Conservation (phyloP, 1,140 invertebrate species). For the Panagrolaimus sp. region DNA sequence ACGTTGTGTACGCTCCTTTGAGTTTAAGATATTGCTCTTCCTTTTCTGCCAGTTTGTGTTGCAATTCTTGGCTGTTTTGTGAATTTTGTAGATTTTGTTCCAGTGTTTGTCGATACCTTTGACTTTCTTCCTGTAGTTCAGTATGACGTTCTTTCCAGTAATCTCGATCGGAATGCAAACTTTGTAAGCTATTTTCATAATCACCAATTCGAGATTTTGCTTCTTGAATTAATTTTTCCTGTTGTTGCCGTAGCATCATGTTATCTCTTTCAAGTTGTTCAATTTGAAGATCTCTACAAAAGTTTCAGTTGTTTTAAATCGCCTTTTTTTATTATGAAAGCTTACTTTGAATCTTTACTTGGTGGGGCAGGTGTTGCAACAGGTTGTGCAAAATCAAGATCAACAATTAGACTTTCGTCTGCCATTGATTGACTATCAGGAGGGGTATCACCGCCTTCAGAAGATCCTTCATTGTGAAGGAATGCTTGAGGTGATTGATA, state of each 20-base stretch:
- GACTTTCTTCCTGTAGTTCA: slow-evolving; percentile 2
- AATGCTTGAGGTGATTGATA: slow-evolving; percentile 89
- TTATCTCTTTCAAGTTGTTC: slow-evolving; percentile 18
- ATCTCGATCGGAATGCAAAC: slow-evolving; percentile 7
- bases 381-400: slow-evolving; percentile 38
- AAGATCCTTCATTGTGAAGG: slow-evolving; percentile 67
- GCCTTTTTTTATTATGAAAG: no score
- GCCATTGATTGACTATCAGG: slow-evolving; percentile 59
- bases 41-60: slow-evolving; percentile 72
- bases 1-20: slow-evolving; percentile 85
- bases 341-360: slow-evolving; percentile 6
- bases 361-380: slow-evolving; percentile 24
- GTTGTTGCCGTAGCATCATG: slow-evolving; percentile 15
- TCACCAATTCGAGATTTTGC: slow-evolving; percentile 44
- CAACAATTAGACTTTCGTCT: slow-evolving; percentile 47
- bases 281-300: slow-evolving; percentile 14
- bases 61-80: slow-evolving; percentile 60
- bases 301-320: not conserved
- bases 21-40: slow-evolving; percentile 91
- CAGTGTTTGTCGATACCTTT: slow-evolving; percentile 60
- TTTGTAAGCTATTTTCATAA: slow-evolving; percentile 24
- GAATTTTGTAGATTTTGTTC: slow-evolving; percentile 62
- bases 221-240: slow-evolving; percentile 25
- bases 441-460: slow-evolving; percentile 63
- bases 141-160: slow-evolving; percentile 9